Conservation (phyloP, 2,113 vertebrate species). For the Phylloscopus whistleri region DNA sequence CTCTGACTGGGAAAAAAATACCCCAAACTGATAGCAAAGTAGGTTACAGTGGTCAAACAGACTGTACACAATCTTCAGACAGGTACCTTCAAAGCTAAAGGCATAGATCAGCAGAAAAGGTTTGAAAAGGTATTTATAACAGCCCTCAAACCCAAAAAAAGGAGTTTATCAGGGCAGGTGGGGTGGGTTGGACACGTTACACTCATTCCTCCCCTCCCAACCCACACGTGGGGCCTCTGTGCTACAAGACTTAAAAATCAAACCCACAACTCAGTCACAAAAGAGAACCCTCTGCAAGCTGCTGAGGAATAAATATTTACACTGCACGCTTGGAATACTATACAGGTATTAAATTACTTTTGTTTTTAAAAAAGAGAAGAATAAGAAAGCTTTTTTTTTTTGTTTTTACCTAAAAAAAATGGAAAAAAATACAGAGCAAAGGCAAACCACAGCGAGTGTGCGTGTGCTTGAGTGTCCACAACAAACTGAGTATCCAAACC, state of each 20-base stretch:
- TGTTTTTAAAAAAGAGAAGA: conserved; percentile 33
- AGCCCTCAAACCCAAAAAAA: background rate
- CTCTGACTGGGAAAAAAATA: background rate
- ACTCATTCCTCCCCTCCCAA: conserved; percentile 59
- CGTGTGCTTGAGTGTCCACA: background rate
- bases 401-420: background rate
- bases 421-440: conserved; percentile 31
- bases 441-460: background rate
- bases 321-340: conserved; percentile 75
- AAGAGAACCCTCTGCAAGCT: conserved; percentile 55
- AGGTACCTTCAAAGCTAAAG: background rate
- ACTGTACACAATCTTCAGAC: background rate
- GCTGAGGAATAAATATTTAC: conserved; percentile 78
- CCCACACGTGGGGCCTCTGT: conserved; percentile 21
- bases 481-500: background rate
- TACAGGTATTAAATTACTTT: conserved; percentile 77
- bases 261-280: conserved; percentile 35
- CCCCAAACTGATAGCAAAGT: background rate
- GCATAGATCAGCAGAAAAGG: background rate
- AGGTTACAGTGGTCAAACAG: background rate
- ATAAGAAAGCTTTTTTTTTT: conserved; percentile 40
- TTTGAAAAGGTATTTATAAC: background rate
- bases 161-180: background rate
- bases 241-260: conserved; percentile 61
- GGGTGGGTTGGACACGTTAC: conserved; percentile 65